phyloP scores from a whole-genome alignment of 1,140 invertebrate genomes.

The Platyscapa corneri region DNA sequence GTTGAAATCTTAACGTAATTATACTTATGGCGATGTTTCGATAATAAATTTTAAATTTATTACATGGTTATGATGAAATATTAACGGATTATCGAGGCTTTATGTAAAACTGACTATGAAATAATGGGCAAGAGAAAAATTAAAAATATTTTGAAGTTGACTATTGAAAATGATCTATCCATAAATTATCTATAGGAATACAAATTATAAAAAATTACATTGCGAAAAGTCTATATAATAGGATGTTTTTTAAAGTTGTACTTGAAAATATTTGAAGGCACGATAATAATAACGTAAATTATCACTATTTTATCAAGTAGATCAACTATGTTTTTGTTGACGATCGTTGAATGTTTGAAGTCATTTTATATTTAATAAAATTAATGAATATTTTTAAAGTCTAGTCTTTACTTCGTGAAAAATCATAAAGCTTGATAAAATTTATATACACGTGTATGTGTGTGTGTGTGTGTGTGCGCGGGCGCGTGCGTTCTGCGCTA shows the following conservation, averaged over 20 bases:
- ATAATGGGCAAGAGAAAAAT: neutral
- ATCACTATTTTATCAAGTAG: too few relatives aligned
- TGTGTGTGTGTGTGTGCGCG: too few relatives aligned
- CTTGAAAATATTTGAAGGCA: too few relatives aligned
- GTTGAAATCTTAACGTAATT: neutral
- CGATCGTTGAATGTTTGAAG: neutral
- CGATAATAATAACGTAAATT: too few relatives aligned
- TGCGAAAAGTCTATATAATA: neutral
- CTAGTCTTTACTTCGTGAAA: constrained; percentile 7
- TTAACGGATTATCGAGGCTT: neutral
- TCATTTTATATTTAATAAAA: constrained; percentile 15
- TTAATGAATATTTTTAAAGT: constrained; percentile 20
- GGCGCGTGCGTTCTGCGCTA: neutral
- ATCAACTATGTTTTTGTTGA: neutral
- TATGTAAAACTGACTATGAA: neutral
- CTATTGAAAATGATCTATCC: neutral
- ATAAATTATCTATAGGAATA: neutral
- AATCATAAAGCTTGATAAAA: neutral
- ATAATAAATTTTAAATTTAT: neutral
- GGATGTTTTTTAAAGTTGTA: too few relatives aligned
- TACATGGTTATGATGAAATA: neutral
- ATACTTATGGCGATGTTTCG: neutral
- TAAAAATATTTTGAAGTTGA: neutral
- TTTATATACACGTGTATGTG: neutral
- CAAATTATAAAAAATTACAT: neutral